Conservation (phyloP, 1,140 invertebrate species). For the Dinothrombium tinctorium region DNA sequence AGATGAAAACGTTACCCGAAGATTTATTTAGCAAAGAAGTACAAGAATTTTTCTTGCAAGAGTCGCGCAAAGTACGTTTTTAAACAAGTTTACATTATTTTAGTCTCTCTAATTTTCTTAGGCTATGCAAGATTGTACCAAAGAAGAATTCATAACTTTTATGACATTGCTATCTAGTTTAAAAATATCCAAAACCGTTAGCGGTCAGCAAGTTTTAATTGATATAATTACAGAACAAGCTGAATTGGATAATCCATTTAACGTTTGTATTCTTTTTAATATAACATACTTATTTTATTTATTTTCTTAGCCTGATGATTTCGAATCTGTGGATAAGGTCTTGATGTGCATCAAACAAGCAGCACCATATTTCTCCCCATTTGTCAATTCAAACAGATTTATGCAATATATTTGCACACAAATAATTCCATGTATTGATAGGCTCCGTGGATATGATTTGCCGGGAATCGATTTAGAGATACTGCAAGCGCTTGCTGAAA, state of each 20-base stretch:
- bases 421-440: conserved; percentile 39
- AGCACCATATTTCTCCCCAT: conserved; percentile 57
- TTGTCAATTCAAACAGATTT: conserved; percentile 63
- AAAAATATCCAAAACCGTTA: conserved; percentile 46
- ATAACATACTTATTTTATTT: neutral
- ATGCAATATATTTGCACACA: conserved; percentile 62
- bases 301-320: conserved; percentile 30
- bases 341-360: conserved; percentile 60
- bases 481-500: conserved; percentile 64
- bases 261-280: conserved; percentile 23
- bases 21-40: conserved; percentile 57
- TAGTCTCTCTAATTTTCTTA: conserved; percentile 20
- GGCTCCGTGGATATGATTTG: conserved; percentile 12
- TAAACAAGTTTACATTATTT: neutral
- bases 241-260: conserved; percentile 44
- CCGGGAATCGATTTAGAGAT: conserved; percentile 34
- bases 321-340: conserved; percentile 50
- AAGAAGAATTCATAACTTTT: conserved; percentile 69
- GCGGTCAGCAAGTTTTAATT: conserved; percentile 60
- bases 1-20: conserved; percentile 49
- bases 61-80: conserved; percentile 59
- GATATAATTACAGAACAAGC: conserved; percentile 58
- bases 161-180: conserved; percentile 61
- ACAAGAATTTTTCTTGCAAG: conserved; percentile 56
- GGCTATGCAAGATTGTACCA: conserved; percentile 44